A percentile compares a stretch with the other conserved stretches of the same genome.
Evolutionary conservation across 1,140 invertebrate species (phyloP).

Genomic region (Asobara japonica): DNA sequence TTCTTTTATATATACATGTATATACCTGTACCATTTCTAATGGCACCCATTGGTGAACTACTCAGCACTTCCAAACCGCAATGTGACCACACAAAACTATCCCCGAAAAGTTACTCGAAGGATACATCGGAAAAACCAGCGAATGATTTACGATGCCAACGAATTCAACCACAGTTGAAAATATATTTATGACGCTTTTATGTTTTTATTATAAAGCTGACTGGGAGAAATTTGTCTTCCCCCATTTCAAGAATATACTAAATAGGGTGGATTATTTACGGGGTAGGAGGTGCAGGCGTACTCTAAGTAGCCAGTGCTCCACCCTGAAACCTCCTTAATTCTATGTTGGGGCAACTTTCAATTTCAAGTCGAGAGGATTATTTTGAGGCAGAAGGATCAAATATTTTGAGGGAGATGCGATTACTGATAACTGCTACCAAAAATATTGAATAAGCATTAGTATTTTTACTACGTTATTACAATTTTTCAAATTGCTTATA

Average conservation of each 20-base stretch:
- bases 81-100: neutral
- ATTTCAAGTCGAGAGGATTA: too few species aligned
- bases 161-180: neutral
- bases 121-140: neutral
- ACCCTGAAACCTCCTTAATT: neutral
- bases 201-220: neutral
- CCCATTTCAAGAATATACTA: neutral
- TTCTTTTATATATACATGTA: too few species aligned
- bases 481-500: too few species aligned
- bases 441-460: too few species aligned
- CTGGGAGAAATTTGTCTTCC: neutral
- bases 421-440: too few species aligned
- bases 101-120: neutral
- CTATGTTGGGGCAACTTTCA: neutral
- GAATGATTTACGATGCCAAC: neutral
- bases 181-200: neutral
- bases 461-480: too few species aligned
- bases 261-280: constrained; percentile 15
- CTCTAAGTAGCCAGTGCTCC: neutral
- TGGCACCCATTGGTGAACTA: constrained; percentile 11
- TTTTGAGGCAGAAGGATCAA: too few species aligned
- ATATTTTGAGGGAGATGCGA: too few species aligned
- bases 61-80: constrained; percentile 14
- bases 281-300: neutral
- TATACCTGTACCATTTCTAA: neutral